Evolutionary conservation across 2,113 vertebrate species (phyloP).

Genomic region (Marmota monax): DNA sequence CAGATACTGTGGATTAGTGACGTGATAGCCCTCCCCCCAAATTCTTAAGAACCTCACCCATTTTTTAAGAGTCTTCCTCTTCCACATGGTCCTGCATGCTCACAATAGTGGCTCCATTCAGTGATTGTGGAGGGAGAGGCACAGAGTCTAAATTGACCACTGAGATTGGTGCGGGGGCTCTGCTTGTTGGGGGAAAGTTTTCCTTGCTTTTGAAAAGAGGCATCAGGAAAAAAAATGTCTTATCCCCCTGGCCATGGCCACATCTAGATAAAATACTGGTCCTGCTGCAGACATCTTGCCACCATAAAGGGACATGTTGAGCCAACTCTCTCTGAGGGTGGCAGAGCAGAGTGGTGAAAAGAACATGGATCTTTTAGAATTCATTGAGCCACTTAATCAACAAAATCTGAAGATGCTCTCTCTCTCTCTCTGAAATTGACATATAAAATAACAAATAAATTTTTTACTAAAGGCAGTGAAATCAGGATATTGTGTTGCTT

Average conservation of each 20-base stretch:
- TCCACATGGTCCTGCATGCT: not conserved
- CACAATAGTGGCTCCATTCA: not conserved
- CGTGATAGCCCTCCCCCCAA: not conserved
- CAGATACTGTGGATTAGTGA: not conserved
- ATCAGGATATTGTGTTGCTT: not conserved
- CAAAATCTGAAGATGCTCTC: not conserved
- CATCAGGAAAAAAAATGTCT: not conserved
- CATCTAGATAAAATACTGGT: not conserved
- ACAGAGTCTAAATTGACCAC: not conserved
- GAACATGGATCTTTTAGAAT: not conserved
- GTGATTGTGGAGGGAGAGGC: not conserved
- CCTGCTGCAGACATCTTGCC: not conserved
- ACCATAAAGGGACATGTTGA: rapidly evolving
- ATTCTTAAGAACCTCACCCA: not conserved
- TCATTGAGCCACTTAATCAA: not conserved
- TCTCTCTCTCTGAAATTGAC: not conserved
- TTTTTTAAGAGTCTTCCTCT: not conserved
- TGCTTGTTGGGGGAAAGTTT: not conserved
- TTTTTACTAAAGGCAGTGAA: not conserved
- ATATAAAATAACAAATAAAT: not conserved
- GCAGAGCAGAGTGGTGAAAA: not conserved
- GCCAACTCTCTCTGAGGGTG: not conserved
- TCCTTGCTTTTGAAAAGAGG: not conserved
- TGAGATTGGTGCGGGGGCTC: not conserved
- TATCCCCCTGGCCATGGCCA: not conserved